Percentiles rank a stretch among this genome's conserved stretches.
Conservation (phyloP, 2,888 invertebrate genomes). For the Callinectes sapidus region DNA sequence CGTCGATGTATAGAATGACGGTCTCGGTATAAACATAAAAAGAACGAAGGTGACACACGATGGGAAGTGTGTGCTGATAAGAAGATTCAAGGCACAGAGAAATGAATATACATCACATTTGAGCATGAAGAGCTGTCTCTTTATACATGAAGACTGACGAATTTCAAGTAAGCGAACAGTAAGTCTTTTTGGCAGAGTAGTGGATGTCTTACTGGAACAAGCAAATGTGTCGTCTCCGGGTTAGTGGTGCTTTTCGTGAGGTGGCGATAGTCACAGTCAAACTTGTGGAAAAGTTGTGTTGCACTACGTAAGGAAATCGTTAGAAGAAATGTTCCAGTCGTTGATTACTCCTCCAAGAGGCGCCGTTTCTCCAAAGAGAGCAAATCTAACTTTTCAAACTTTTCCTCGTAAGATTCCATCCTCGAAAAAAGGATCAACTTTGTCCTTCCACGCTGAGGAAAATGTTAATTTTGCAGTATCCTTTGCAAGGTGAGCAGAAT, state of each 20-base stretch:
- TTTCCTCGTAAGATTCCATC: background rate
- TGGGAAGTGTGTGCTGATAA: background rate
- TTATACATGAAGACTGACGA: background rate
- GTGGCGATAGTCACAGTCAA: background rate
- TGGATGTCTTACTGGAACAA: background rate
- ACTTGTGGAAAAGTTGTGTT: background rate
- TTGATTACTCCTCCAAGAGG: background rate
- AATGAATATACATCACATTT: background rate
- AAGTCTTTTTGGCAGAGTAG: too few relatives aligned
- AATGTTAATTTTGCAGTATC: background rate
- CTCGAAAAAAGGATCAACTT: conserved; percentile 4
- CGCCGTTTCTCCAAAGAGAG: background rate
- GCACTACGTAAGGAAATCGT: background rate
- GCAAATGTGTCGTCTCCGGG: background rate
- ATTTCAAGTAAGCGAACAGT: background rate
- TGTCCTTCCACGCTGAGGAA: background rate
- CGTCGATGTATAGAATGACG: background rate
- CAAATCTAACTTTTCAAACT: background rate
- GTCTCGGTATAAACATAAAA: background rate
- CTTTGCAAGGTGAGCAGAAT: background rate
- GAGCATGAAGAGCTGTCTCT: background rate
- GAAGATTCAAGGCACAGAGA: background rate
- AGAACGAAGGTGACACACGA: background rate
- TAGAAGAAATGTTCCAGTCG: background rate
- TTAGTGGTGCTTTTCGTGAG: background rate